These are phyloP conservation scores for Sebastes itinus DNA, from an alignment of 2,797 vertebrate genomes.

Conservation along the genomic window DNA sequence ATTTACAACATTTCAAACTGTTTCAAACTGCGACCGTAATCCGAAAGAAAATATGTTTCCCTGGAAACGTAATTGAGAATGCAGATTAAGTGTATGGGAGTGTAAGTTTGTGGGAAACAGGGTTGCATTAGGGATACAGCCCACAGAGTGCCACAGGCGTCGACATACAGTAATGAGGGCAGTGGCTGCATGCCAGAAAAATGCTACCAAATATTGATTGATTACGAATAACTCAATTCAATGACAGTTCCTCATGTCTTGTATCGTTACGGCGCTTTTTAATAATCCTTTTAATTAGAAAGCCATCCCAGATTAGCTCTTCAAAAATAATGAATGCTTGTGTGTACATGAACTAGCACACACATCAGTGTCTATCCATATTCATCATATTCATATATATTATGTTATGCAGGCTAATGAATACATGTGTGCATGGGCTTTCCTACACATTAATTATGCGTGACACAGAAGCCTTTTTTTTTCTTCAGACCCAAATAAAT, in stretches of 20 bases:
- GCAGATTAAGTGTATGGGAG: too few species aligned
- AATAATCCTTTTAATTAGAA: conserved; percentile 56
- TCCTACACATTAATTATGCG: background rate
- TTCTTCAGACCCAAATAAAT: background rate
- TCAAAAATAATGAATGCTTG: conserved; percentile 23
- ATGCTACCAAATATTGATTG: conserved; percentile 37
- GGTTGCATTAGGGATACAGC: background rate
- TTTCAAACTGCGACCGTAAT: too few species aligned
- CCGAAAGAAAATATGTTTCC: too few species aligned
- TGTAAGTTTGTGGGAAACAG: too few species aligned
- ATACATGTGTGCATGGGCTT: background rate
- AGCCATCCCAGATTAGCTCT: conserved; percentile 23
- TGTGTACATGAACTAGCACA: background rate
- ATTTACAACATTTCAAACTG: too few species aligned
- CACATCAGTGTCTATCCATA: background rate
- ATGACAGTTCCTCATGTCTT: conserved; percentile 11
- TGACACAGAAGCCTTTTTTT: background rate
- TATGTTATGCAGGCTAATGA: background rate
- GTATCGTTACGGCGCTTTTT: conserved; percentile 13
- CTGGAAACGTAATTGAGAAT: too few species aligned
- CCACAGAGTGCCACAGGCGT: background rate
- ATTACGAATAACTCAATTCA: conserved; percentile 42
- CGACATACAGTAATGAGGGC: background rate
- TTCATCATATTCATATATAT: background rate
- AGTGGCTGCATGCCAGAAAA: conserved; percentile 24